Conservation (phyloP, 2,797 vertebrate species). For the Thalassophryne amazonica region DNA sequence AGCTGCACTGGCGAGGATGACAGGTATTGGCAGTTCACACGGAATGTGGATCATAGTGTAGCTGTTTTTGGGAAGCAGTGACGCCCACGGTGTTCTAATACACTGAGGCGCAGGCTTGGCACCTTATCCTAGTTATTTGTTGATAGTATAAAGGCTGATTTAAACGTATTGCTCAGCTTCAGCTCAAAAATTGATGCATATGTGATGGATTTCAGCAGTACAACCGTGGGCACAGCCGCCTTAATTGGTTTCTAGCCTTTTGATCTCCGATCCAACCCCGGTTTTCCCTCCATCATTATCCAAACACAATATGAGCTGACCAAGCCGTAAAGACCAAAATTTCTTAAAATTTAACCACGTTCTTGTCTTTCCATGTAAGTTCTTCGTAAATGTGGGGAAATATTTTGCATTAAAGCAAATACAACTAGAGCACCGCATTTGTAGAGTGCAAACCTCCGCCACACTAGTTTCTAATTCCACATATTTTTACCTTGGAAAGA, state of each 20-base stretch:
- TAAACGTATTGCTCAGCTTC: constrained; percentile 6
- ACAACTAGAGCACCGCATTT: too few species aligned
- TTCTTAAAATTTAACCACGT: too few species aligned
- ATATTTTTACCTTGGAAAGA: too few species aligned
- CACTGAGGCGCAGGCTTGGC: background rate
- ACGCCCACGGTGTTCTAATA: background rate
- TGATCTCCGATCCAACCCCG: constrained; percentile 30
- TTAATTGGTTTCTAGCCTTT: constrained; percentile 30
- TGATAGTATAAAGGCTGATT: background rate
- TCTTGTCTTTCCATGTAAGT: too few species aligned
- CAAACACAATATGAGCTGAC: constrained; percentile 9
- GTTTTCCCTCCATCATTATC: background rate
- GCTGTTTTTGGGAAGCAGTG: background rate
- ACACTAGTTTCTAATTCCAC: too few species aligned
- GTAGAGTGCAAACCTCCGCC: too few species aligned
- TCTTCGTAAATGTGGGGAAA: too few species aligned
- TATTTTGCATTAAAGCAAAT: too few species aligned
- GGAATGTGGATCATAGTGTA: background rate
- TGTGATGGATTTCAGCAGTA: constrained; percentile 24
- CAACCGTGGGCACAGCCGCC: background rate
- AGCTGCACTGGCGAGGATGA: background rate
- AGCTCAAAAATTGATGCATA: constrained; percentile 37
- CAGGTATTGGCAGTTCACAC: background rate
- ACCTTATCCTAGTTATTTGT: background rate
- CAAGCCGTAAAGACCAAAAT: background rate